These are phyloP conservation scores for Tyto alba DNA, from an alignment of 2,113 vertebrate species.

Conservation along the genomic window DNA sequence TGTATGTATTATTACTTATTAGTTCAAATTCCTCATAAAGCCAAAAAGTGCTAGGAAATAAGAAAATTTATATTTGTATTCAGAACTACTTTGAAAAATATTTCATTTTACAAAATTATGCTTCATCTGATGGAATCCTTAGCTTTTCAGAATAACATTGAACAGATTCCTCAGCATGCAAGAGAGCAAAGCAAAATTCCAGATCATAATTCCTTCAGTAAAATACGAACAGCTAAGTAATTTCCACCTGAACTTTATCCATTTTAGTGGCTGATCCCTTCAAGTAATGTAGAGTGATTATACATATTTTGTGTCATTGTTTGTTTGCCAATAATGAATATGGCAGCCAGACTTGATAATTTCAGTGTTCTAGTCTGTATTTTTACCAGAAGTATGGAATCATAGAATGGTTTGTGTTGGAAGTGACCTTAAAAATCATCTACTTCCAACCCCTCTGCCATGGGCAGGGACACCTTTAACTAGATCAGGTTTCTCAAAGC, in stretches of 20 bases:
- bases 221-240: neutral
- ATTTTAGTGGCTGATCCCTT: neutral
- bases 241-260: neutral
- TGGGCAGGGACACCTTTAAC: too few relatives aligned
- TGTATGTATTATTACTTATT: neutral
- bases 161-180: neutral
- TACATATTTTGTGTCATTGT: neutral
- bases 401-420: too few relatives aligned
- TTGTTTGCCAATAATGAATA: neutral
- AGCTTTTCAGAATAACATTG: neutral
- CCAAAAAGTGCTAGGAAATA: neutral
- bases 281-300: neutral
- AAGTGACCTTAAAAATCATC: too few relatives aligned
- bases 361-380: neutral
- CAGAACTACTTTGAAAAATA: neutral
- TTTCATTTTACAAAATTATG: neutral
- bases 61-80: neutral
- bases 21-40: neutral
- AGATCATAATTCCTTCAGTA: neutral
- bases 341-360: neutral
- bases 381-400: neutral
- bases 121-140: neutral
- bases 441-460: too few relatives aligned
- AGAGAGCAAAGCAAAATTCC: neutral
- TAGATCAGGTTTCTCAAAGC: too few relatives aligned